phyloP scores from a whole-genome alignment of 2,888 invertebrate genomes.

The Stratiomys singularior region DNA sequence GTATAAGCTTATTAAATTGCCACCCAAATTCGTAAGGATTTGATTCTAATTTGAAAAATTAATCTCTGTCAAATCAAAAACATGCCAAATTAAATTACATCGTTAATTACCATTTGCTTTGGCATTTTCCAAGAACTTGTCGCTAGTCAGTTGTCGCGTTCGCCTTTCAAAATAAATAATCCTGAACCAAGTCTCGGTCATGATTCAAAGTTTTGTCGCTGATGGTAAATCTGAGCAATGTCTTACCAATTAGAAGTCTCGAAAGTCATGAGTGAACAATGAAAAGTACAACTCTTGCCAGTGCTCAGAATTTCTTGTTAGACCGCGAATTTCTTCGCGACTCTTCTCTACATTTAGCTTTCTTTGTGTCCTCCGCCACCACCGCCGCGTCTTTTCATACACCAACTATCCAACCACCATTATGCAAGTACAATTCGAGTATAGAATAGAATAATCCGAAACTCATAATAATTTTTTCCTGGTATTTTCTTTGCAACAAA shows the following conservation, averaged over 20 bases:
- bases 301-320: background rate
- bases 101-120: conserved; percentile 9
- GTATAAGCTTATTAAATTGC: background rate
- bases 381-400: no score
- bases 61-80: no score
- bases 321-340: no score
- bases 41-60: no score
- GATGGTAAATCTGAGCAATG: background rate
- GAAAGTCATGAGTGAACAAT: background rate
- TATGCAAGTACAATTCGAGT: no score
- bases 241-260: background rate
- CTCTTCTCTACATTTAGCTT: no score
- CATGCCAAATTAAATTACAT: conserved; percentile 6
- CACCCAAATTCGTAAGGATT: background rate
- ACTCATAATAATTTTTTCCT: conserved; percentile 1
- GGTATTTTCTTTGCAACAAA: background rate
- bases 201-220: background rate
- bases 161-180: background rate
- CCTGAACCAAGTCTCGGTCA: no score
- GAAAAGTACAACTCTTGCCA: background rate
- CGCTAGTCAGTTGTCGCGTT: background rate
- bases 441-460: background rate
- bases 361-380: no score
- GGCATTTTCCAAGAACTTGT: conserved; percentile 25
- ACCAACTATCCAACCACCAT: no score